phyloP scores from a whole-genome alignment of 1,140 invertebrate genomes.

The Harlomillsia oculata region DNA sequence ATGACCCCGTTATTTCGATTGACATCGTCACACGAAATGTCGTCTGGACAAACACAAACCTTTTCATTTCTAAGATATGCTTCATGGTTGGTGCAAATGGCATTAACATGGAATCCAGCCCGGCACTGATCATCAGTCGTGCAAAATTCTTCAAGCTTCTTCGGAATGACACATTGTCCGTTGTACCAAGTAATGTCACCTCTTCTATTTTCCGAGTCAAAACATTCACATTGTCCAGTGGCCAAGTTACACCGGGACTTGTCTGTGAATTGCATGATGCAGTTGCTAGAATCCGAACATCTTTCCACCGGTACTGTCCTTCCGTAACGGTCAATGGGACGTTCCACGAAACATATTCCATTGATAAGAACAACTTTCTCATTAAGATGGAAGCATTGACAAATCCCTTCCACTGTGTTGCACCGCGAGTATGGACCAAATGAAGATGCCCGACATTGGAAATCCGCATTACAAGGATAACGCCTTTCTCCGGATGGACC shows the following conservation, averaged over 20 bases:
- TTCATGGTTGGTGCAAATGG: conserved; percentile 1
- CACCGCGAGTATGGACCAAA: conserved; percentile 10
- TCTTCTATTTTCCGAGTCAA: conserved; percentile 6
- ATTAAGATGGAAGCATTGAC: conserved; percentile 1
- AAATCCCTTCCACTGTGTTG: background rate
- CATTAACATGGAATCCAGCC: conserved; percentile 13
- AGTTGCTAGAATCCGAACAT: background rate
- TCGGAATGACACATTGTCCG: conserved; percentile 7
- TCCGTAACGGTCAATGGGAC: background rate
- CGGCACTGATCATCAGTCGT: conserved; percentile 3
- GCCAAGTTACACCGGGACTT: conserved; percentile 3
- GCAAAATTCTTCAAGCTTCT: conserved; percentile 4
- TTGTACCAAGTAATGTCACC: background rate
- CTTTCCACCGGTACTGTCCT: background rate
- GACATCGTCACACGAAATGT: background rate
- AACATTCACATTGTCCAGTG: conserved; percentile 10
- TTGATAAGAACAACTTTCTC: conserved; percentile 4
- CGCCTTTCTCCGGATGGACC: too few relatives aligned
- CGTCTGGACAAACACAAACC: conserved; percentile 7
- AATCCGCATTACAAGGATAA: background rate
- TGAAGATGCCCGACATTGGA: conserved; percentile 4
- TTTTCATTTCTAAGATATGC: conserved; percentile 6
- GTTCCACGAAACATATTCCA: background rate
- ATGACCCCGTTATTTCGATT: too few relatives aligned
- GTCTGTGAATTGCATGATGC: background rate